Base-by-base conservation (phyloP, 2,888 invertebrate species). In the Icerya purchasi region DNA sequence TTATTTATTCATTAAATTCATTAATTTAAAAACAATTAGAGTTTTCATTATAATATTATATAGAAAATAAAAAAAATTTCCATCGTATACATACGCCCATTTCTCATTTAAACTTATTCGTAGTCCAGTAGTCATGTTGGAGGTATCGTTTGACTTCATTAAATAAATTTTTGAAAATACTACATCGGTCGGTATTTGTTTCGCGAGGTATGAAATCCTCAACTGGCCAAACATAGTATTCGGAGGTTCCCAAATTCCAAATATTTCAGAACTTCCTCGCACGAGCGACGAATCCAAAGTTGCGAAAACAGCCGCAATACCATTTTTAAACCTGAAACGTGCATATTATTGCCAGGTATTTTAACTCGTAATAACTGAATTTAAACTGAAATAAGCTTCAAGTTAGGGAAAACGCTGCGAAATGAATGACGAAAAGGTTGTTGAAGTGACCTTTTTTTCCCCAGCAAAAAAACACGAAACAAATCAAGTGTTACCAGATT, bases 31-130 rank as follows among this genome's bases (percentile, higher is more conserved):
- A n/a, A n/a, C n/a, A n/a, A n/a, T n/a, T n/a, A n/a, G n/a, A n/a
- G n/a, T n/a, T n/a, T n/a, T n/a, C n/a, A n/a, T n/a, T n/a, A n/a
- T n/a, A n/a, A n/a, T n/a, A n/a, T n/a, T n/a, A n/a, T n/a, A n/a
- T n/a, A n/a, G n/a, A n/a, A n/a, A n/a, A n/a, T n/a, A n/a, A n/a
- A n/a, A n/a, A n/a, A n/a, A n/a, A n/a, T n/a, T n/a, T n/a, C n/a
- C n/a, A n/a, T n/a, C n/a, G n/a, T n/a, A n/a, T n/a, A 62, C 66
- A 62, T 66, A 68, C 69, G 63, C 66, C 81, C 81, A 82, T 56
- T 72, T 69, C 3, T 70, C 73, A 66, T 81, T 77, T 3, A 81
- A 71, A 64, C 76, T 74, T 2, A 80, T 67, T 60, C 77, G 75
- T 3, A 77, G 76, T 0, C 80, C 79, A 0, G 74, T 63, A 50